Base-by-base conservation (phyloP, 2,797 vertebrate species). In the Delichon dasypus region DNA sequence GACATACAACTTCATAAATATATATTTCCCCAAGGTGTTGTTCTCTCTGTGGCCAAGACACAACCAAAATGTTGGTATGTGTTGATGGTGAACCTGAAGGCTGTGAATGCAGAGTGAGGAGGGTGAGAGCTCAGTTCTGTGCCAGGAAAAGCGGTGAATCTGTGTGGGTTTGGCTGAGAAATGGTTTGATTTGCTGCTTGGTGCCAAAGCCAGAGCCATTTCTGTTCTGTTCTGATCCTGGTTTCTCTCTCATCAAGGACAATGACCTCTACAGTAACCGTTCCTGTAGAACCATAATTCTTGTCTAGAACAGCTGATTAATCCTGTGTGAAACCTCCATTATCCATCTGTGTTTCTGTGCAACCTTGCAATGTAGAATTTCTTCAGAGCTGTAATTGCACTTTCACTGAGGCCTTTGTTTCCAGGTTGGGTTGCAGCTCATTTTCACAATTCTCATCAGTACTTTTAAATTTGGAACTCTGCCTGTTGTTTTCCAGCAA, bases 241-340 rank as follows among this genome's bases (percentile, higher is more conserved):
- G 25, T 47, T 45, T 62, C 27, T 7, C 11, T 54, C 9, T 38
- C 7, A 23, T 26, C 36, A 34, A 42, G 17, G 9, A 19, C 20
- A 42, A 11, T 25, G 34, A 10, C 19, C 25, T 29, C 30, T 34
- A 1, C 5, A 7, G 4, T 16, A 19, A 20, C 1, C 16, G 2
- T 26, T 64, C 4, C 1, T 3, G 2, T 32, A 22, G 7, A 74
- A 10, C 9, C 7, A 4, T 21, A 17, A 21, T 34, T 23, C 10
- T 4, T 40, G 1, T 1, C 0, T 36, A 4, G 3, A 57, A 47
- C 3, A 6, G 5, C 2, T 14, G 14, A 66, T 18, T 19, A 47
- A 14, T 66, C 6, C 25, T 34, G 4, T 27, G 25, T 34, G n/a
- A 10, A 36, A 34, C 8, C 8, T 38, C 16, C 57, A 36, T 26